These are phyloP conservation scores for Adoxophyes honmai DNA, from an alignment of 1,140 invertebrate genomes.

Conservation along the genomic window DNA sequence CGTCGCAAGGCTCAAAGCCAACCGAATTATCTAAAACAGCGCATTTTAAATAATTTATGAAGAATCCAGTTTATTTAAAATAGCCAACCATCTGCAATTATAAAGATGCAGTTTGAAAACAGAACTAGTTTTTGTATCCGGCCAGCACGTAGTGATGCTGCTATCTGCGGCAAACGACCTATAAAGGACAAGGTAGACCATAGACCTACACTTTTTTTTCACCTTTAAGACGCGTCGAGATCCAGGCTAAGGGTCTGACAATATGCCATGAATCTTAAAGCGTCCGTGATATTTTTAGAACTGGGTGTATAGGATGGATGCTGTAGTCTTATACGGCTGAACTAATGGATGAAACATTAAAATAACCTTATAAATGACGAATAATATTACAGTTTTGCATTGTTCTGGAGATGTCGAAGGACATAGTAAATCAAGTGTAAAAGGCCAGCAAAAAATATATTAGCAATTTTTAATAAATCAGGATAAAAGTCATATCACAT, in stretches of 20 bases:
- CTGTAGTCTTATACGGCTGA: too few species aligned
- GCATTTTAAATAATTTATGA: conserved; percentile 1
- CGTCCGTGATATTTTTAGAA: too few species aligned
- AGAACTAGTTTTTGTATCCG: not conserved
- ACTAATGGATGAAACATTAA: too few species aligned
- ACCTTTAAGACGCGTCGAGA: conserved; percentile 1
- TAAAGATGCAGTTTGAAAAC: not conserved
- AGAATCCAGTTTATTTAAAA: not conserved
- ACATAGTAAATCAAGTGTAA: too few species aligned
- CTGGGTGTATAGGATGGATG: too few species aligned
- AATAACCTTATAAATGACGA: too few species aligned
- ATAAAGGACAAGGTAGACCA: conserved; percentile 22
- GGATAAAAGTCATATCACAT: too few species aligned
- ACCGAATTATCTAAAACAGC: not conserved
- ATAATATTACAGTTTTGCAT: too few species aligned
- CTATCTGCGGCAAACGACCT: conserved; percentile 16
- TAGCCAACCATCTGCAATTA: not conserved
- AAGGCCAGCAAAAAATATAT: too few species aligned
- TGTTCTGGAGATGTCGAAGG: too few species aligned
- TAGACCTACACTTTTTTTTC: conserved; percentile 17
- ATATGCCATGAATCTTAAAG: not conserved
- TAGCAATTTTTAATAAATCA: too few species aligned
- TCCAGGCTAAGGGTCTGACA: not conserved
- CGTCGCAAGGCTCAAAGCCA: too few species aligned
- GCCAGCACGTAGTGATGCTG: not conserved